Conservation (phyloP, 2,113 vertebrate genomes). For the Muntiacus muntjak region DNA sequence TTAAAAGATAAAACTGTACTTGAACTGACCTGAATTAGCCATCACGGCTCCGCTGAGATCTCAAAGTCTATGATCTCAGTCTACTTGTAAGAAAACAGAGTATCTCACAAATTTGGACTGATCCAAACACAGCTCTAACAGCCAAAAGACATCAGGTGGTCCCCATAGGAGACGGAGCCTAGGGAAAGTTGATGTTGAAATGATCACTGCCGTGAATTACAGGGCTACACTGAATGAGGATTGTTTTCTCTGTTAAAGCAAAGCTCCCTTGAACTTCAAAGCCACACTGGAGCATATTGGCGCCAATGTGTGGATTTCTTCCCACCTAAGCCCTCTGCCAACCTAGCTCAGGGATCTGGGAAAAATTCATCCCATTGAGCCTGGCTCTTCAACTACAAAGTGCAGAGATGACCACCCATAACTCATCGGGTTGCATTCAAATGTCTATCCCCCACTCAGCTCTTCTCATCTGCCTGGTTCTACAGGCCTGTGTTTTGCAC, state of each 20-base stretch:
- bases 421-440: background rate
- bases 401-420: background rate
- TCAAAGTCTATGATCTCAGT: background rate
- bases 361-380: background rate
- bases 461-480: background rate
- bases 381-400: background rate
- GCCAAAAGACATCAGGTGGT: background rate
- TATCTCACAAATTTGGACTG: background rate
- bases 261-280: background rate
- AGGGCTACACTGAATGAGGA: accelerated
- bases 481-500: background rate
- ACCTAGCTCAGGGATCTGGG: background rate
- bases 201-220: background rate
- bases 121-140: background rate
- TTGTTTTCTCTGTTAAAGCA: background rate
- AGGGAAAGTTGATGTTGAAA: background rate
- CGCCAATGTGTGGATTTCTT: background rate
- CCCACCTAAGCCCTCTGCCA: background rate
- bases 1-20: background rate
- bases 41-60: background rate
- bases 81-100: background rate
- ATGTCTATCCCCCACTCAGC: background rate
- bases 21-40: background rate
- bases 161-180: background rate
- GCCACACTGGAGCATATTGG: background rate